Conservation (phyloP, 2,888 invertebrate genomes). For the Amorpha juglandis region DNA sequence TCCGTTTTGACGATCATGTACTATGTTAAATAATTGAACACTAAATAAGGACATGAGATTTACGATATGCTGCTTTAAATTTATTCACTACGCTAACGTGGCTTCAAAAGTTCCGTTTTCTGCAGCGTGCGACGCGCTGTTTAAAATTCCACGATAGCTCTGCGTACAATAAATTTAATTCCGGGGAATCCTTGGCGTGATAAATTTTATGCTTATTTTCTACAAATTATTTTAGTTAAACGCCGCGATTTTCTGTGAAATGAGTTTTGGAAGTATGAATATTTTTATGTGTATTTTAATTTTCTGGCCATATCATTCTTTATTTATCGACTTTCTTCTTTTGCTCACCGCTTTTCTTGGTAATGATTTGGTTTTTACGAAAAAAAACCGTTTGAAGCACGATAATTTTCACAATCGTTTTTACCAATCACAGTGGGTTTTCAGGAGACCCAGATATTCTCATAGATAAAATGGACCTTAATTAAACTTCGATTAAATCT, state of each 20-base stretch:
- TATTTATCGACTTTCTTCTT: too few relatives aligned
- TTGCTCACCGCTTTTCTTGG: too few relatives aligned
- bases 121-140: conserved; percentile 63
- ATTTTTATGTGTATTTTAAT: too few relatives aligned
- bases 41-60: conserved; percentile 10
- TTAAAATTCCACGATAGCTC: conserved; percentile 75
- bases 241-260: conserved; percentile 25
- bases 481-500: neutral
- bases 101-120: conserved; percentile 44
- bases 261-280: neutral
- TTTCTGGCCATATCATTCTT: too few relatives aligned
- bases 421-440: too few relatives aligned
- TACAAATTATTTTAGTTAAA: conserved; percentile 71
- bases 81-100: conserved; percentile 13
- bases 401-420: too few relatives aligned
- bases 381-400: too few relatives aligned
- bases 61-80: conserved; percentile 11
- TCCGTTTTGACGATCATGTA: neutral
- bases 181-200: conserved; percentile 57
- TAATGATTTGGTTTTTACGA: too few relatives aligned
- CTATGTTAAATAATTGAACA: neutral
- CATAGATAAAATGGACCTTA: too few relatives aligned
- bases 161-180: conserved; percentile 75
- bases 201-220: conserved; percentile 73
- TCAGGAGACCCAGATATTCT: too few relatives aligned